Conservation (phyloP, 2,888 invertebrate genomes). For the Aporophyla nigra region DNA sequence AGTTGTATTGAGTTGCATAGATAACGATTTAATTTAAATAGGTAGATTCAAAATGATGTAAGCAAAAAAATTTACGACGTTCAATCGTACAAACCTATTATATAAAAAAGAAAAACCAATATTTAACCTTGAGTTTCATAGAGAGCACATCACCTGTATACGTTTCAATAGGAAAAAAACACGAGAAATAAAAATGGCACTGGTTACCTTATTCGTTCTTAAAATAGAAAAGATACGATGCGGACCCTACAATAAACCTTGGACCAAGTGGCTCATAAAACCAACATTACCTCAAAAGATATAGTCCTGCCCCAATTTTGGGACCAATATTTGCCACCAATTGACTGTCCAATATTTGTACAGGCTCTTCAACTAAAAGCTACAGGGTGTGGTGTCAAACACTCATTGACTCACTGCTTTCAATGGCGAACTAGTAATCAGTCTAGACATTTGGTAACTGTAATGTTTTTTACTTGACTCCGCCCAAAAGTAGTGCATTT, state of each 20-base stretch:
- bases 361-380: conserved; percentile 3
- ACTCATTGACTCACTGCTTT: conserved; percentile 32
- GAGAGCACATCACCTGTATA: neutral
- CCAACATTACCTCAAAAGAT: conserved; percentile 18
- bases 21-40: conserved; percentile 2
- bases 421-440: conserved; percentile 18
- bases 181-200: neutral
- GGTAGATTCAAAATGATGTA: neutral
- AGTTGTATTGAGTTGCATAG: conserved; percentile 21
- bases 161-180: neutral
- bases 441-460: neutral
- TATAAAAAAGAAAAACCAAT: neutral
- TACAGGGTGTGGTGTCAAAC: conserved; percentile 39
- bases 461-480: conserved; percentile 2
- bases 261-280: conserved; percentile 22
- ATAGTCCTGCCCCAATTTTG: conserved; percentile 49
- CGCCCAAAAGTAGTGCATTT: conserved; percentile 8
- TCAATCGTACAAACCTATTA: conserved; percentile 8
- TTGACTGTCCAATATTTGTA: conserved; percentile 39
- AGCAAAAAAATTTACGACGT: conserved; percentile 4
- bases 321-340: conserved; percentile 50
- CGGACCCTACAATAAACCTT: conserved; percentile 33
- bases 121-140: neutral
- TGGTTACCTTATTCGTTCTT: neutral
- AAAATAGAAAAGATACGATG: conserved; percentile 44